Conservation (phyloP, 2,888 invertebrate genomes). For the Andrena camellia region DNA sequence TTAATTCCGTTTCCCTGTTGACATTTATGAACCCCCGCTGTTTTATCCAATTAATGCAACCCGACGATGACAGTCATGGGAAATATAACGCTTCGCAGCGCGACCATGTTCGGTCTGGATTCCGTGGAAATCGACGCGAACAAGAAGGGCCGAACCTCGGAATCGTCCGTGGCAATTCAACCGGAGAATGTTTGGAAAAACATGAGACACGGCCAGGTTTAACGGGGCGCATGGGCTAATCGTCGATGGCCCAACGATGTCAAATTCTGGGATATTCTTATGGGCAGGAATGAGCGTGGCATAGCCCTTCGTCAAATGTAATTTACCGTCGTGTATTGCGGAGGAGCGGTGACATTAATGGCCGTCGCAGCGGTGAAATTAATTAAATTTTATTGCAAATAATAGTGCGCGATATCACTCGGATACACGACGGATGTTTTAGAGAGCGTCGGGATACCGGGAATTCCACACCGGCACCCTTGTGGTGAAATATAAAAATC, state of each 20-base stretch:
- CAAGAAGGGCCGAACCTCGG: neutral
- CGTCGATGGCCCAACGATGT: conserved; percentile 50
- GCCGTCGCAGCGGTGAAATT: conserved; percentile 61
- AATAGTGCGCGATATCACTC: conserved; percentile 69
- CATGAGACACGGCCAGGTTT: conserved; percentile 31
- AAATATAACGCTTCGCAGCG: conserved; percentile 38
- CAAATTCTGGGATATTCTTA: conserved; percentile 59
- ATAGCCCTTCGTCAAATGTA: conserved; percentile 57
- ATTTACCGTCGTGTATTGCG: conserved; percentile 66
- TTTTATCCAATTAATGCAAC: conserved; percentile 49
- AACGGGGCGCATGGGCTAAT: conserved; percentile 50
- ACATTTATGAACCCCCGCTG: conserved; percentile 4
- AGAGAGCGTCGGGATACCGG: conserved; percentile 5
- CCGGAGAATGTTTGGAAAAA: conserved; percentile 45
- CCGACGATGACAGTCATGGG: conserved; percentile 47
- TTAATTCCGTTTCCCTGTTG: conserved; percentile 11
- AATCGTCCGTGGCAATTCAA: conserved; percentile 33
- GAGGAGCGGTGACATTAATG: conserved; percentile 65
- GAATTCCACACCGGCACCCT: neutral
- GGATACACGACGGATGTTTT: conserved; percentile 39
- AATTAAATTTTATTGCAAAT: conserved; percentile 77
- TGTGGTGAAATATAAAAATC: conserved; percentile 61
- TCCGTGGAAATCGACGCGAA: conserved; percentile 4
- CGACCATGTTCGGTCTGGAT: neutral
- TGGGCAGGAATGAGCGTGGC: conserved; percentile 40